These are phyloP conservation scores for Willowsia nigromaculata DNA, from an alignment of 2,888 invertebrate species.

Conservation along the genomic window DNA sequence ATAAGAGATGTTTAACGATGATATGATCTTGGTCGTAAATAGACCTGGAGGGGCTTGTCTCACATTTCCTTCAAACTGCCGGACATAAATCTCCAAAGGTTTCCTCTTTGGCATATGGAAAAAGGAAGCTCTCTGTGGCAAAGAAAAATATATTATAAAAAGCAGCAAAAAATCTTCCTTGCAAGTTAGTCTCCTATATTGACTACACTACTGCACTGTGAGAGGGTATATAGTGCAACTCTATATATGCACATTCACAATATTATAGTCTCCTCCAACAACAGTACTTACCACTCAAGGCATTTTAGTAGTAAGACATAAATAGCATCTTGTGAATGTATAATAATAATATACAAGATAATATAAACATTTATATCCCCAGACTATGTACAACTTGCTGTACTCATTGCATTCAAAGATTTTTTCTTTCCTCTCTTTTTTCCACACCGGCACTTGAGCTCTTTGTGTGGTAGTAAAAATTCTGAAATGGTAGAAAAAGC, in stretches of 20 bases:
- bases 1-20: constrained; percentile 67
- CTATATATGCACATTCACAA: not conserved
- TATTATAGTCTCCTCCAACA: no score
- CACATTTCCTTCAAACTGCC: constrained; percentile 75
- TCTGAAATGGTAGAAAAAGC: constrained; percentile 39
- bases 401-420: constrained; percentile 30
- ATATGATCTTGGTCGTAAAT: constrained; percentile 70
- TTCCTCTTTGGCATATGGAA: constrained; percentile 71
- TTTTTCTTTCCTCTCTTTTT: constrained; percentile 29
- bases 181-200: not conserved
- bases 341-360: not conserved
- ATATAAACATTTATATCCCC: constrained; percentile 33
- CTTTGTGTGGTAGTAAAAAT: constrained; percentile 67
- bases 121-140: constrained; percentile 66
- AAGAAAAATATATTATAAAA: constrained; percentile 65
- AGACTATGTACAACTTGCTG: not conserved
- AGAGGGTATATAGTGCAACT: not conserved
- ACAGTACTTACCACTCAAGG: not conserved
- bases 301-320: constrained; percentile 39
- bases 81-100: constrained; percentile 74
- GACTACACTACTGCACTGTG: not conserved
- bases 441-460: constrained; percentile 52
- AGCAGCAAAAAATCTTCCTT: constrained; percentile 40
- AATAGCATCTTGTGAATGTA: constrained; percentile 35
- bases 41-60: constrained; percentile 73